Evolutionary conservation across 1,140 invertebrate species (phyloP).

Genomic region (Micrasema longulum): DNA sequence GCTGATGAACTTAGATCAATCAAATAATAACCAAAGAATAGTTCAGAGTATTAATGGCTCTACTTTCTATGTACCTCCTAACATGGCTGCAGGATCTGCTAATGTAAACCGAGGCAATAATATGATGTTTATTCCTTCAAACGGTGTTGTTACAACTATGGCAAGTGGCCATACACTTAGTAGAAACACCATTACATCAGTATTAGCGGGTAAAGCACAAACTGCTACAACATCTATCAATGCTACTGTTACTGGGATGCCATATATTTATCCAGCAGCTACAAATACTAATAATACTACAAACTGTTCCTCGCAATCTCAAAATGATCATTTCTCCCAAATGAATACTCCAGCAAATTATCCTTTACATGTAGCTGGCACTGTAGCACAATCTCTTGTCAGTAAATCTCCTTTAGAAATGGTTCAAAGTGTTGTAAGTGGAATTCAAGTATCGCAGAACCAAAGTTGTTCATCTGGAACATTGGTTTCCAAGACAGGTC

Average conservation of each 20-base stretch:
- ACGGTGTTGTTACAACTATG: conserved; percentile 75
- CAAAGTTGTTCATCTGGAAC: conserved; percentile 53
- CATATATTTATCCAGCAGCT: conserved; percentile 56
- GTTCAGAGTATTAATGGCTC: conserved; percentile 56
- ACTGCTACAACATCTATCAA: conserved; percentile 81
- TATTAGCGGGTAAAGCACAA: conserved; percentile 79
- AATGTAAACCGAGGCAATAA: conserved; percentile 58
- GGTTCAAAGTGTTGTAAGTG: conserved; percentile 84
- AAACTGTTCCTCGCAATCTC: conserved; percentile 55
- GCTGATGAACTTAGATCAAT: conserved; percentile 14
- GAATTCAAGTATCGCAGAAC: conserved; percentile 74
- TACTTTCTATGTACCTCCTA: conserved; percentile 65
- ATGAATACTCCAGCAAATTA: conserved; percentile 63
- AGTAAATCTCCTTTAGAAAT: conserved; percentile 82
- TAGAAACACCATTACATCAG: conserved; percentile 82
- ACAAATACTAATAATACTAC: conserved; percentile 58
- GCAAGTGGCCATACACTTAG: conserved; percentile 79
- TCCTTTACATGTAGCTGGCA: conserved; percentile 65
- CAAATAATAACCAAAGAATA: conserved; percentile 45
- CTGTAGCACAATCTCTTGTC: conserved; percentile 67
- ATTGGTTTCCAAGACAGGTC: conserved; percentile 53
- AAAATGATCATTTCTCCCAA: conserved; percentile 47
- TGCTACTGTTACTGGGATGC: conserved; percentile 66
- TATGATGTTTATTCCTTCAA: conserved; percentile 53
- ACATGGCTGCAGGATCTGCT: conserved; percentile 60